A percentile compares a stretch with the other conserved stretches of the same genome.
These are phyloP conservation scores for Thaumatotibia leucotreta DNA, from an alignment of 1,140 invertebrate species.

Conservation along the genomic window DNA sequence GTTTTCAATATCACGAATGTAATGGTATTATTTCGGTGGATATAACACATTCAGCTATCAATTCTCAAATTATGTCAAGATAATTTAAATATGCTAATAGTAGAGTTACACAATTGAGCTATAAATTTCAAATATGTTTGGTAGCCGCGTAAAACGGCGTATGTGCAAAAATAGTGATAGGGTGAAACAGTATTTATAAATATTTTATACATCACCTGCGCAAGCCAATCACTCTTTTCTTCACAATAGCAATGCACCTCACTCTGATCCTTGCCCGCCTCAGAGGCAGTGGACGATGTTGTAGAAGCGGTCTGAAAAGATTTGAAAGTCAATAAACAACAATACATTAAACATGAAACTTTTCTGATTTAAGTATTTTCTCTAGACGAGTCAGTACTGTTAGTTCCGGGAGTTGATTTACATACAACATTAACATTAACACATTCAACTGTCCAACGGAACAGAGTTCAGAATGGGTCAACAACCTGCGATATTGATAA, in stretches of 20 bases:
- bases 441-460: neutral
- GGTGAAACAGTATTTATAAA: neutral
- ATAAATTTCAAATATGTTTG: too few species aligned
- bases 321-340: slow-evolving; percentile 2
- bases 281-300: slow-evolving; percentile 61
- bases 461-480: neutral
- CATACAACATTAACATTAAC: neutral
- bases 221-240: slow-evolving; percentile 90
- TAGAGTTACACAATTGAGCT: too few species aligned
- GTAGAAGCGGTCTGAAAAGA: slow-evolving; percentile 63
- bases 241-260: slow-evolving; percentile 93
- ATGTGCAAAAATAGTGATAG: too few species aligned
- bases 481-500: neutral
- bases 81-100: too few species aligned
- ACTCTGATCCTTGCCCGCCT: slow-evolving; percentile 51
- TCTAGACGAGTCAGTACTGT: neutral
- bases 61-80: too few species aligned
- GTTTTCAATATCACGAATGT: too few species aligned
- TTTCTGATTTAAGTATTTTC: neutral
- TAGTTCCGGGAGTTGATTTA: neutral
- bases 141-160: too few species aligned
- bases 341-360: slow-evolving; percentile 19
- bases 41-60: too few species aligned
- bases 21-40: too few species aligned
- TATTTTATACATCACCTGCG: slow-evolving; percentile 59